Evolutionary conservation across 2,797 vertebrate species (phyloP).

Genomic region (Craterocephalus amniculus): DNA sequence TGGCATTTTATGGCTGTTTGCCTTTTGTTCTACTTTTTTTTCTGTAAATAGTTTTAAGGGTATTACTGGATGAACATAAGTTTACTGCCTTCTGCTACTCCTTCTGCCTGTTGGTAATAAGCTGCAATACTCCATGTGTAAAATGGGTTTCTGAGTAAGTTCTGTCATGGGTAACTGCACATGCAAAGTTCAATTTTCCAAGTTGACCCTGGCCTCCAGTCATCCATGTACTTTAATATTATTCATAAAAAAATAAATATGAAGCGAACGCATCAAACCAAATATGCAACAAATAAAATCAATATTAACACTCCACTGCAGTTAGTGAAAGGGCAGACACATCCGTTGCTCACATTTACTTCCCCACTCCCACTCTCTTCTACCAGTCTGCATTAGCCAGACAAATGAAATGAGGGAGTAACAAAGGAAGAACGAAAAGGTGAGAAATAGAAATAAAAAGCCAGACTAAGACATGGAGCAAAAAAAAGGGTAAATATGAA

Average conservation of each 20-base stretch:
- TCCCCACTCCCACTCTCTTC: slow-evolving; percentile 50
- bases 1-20: background rate
- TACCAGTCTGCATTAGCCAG: slow-evolving; percentile 53
- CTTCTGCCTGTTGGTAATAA: background rate
- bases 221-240: slow-evolving; percentile 42
- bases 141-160: slow-evolving; percentile 45
- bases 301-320: slow-evolving; percentile 57
- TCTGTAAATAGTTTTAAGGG: background rate
- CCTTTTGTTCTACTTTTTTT: background rate
- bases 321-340: slow-evolving; percentile 62
- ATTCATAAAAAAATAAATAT: slow-evolving; percentile 58
- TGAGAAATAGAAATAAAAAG: slow-evolving; percentile 55
- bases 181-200: slow-evolving; percentile 33
- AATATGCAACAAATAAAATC: slow-evolving; percentile 62
- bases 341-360: slow-evolving; percentile 57
- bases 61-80: background rate
- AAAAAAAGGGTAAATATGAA: slow-evolving; percentile 49
- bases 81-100: slow-evolving; percentile 8
- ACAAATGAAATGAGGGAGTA: slow-evolving; percentile 51
- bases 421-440: slow-evolving; percentile 44
- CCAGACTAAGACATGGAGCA: slow-evolving; percentile 19
- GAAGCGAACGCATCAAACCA: slow-evolving; percentile 56
- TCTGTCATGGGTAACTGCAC: slow-evolving; percentile 23
- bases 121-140: slow-evolving; percentile 6
- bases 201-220: slow-evolving; percentile 41